Conservation (phyloP, 1,140 invertebrate species). For the Nixonia krombeini region DNA sequence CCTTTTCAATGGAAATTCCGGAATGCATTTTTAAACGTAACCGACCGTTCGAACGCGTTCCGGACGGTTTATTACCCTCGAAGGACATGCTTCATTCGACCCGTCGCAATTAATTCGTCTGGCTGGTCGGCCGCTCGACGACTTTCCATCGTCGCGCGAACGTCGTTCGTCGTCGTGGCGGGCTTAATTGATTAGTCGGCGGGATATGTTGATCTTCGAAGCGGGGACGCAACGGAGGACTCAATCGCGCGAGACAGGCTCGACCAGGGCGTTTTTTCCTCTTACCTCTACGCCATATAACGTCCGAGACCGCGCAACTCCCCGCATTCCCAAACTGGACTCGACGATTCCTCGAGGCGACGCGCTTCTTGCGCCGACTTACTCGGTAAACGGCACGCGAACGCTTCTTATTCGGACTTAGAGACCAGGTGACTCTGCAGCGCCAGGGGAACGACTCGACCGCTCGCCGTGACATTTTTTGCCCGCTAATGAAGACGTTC, state of each 20-base stretch:
- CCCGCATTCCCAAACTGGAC: slow-evolving; percentile 20
- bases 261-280: neutral
- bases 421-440: slow-evolving; percentile 21
- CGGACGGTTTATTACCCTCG: too few species aligned
- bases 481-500: slow-evolving; percentile 22
- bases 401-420: slow-evolving; percentile 16
- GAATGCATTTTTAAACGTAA: too few species aligned
- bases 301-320: slow-evolving; percentile 8
- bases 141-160: too few species aligned
- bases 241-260: slow-evolving; percentile 11
- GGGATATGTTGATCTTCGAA: too few species aligned
- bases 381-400: slow-evolving; percentile 24
- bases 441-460: slow-evolving; percentile 15
- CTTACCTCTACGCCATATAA: slow-evolving; percentile 10
- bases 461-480: slow-evolving; percentile 12
- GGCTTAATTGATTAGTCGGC: too few species aligned
- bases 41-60: too few species aligned
- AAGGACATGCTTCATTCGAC: too few species aligned
- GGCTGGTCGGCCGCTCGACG: too few species aligned
- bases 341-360: slow-evolving; percentile 13
- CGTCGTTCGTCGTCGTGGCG: too few species aligned
- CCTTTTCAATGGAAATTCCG: too few species aligned
- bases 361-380: slow-evolving; percentile 14
- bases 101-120: too few species aligned
- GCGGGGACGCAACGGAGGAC: slow-evolving; percentile 9